Evolutionary conservation across 2,888 invertebrate genomes (phyloP).

Genomic region (Leptopterna dolabrata): DNA sequence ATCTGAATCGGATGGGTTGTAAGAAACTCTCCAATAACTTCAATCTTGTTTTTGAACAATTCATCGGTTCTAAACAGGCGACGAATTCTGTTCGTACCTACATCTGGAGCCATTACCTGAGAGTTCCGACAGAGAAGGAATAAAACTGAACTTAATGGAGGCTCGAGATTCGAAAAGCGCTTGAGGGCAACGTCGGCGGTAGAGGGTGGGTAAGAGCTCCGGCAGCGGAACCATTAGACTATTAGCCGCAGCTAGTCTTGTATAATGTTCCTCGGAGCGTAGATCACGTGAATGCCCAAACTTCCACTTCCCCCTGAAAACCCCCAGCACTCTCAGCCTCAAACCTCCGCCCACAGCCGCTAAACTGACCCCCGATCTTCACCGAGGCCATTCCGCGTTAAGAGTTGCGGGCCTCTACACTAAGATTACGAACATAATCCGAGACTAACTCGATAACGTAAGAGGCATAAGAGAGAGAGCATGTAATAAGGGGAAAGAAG

Average conservation of each 20-base stretch:
- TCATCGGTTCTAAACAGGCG: too few species aligned
- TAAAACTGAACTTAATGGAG: not conserved
- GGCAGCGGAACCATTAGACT: conserved; percentile 14
- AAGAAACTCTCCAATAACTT: too few species aligned
- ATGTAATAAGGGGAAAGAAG: not conserved
- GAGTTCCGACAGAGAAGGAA: not conserved
- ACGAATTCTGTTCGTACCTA: too few species aligned
- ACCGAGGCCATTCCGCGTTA: not conserved
- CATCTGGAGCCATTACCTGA: too few species aligned
- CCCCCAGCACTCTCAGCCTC: not conserved
- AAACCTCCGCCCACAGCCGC: not conserved
- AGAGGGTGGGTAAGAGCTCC: not conserved
- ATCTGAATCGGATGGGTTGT: too few species aligned
- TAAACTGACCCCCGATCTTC: conserved; percentile 20
- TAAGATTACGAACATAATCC: conserved; percentile 11
- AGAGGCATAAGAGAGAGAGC: not conserved
- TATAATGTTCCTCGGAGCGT: conserved; percentile 25
- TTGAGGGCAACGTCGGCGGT: not conserved
- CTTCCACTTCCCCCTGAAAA: not conserved
- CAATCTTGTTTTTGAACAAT: too few species aligned
- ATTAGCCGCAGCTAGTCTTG: conserved; percentile 36
- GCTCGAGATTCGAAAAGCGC: not conserved
- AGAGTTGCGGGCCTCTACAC: not conserved
- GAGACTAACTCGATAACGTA: conserved; percentile 6
- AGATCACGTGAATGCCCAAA: conserved; percentile 33